Evolutionary conservation across 1,140 invertebrate genomes (phyloP), one percentile per base, ranked within the genome.

Genomic region (Bursaphelenchus mucronatus): DNA sequence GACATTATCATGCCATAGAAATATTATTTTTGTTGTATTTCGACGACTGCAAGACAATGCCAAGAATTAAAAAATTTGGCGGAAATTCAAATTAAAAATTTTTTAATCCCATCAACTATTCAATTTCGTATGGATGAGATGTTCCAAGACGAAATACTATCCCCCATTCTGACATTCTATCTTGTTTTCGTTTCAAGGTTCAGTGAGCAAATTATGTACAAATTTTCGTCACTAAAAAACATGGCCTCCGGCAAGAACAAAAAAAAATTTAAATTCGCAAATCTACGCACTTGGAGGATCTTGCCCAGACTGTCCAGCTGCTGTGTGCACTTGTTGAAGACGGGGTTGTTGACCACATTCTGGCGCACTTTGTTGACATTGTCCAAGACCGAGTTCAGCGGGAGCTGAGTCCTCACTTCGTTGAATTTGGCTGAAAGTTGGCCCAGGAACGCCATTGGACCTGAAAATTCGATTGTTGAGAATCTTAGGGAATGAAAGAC

Each of bases 271-370:
- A 40, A 39, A 10, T 8, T 41, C 2, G 47, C 61, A 44, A 63
- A 64, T 10, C 3, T 11, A 49, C 53, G 30, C 17, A 73, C 72
- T 57, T 71, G 69, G 13, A 79, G 46, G 19, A 82, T 75, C 57
- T 79, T 79, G 8, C 74, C 76, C 8, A 79, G 59, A 9, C 63
- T 67, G 55, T 80, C 77, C 61, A 79, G 52, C 15, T 73, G 71
- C 46, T 74, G 65, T 11, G 53, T 65, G 61, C 71, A 76, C 56
- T 74, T 74, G 51, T 76, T 74, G n/a, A 74, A 62, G 15, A 74
- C 61, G 8, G 71, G 71, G 5, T 30, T 30, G 30, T 30, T 30
- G 19, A 73, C 66, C 15, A 74, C 53, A 57, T 74, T 74, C 46
- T 74, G 71, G 45, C 70, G 69, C 4, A 74, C 74, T 55, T 74